Evolutionary conservation across 2,888 invertebrate species (phyloP), one percentile per base, ranked within the genome.

Genomic region (Cephus rjabovi): DNA sequence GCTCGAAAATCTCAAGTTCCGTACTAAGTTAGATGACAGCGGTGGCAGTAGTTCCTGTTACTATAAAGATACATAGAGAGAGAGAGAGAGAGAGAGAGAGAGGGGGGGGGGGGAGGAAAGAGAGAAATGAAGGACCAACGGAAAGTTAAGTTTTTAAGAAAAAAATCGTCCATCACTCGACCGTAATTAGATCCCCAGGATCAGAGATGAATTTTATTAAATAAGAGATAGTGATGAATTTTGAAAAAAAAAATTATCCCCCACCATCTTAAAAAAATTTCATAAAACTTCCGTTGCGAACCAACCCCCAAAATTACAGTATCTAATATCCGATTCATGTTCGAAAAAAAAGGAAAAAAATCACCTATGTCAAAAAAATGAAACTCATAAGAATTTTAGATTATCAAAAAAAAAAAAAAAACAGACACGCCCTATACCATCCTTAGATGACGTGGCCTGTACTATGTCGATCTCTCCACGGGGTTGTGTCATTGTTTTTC

Each of bases 41-140:
- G 40, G 23, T 23, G 23, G 23, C 40, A 23, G 6, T 9, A 56
- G 23, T 56, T 56, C 6, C 40, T 23, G 23, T 23, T 56, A 23
- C 40, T 1, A 23, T 56, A 23, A 23, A 56, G 40, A 56, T 56
- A 78, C 75, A 81, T 75, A 75, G 75, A 68, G 76, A 79, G 33
- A 40, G 74, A n/a, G 30, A 30, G 30, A 30, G 30, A 30, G 30
- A 30, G 30, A 30, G 30, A 30, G 30, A 30, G 30, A 30, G 11
- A 33, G 34, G n/a, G n/a, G 11, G 40, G 34, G n/a, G n/a, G 56
- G 73, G 35, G 30, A 33, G n/a, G 73, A 40, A 34, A 34, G 11
- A 34, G 15, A 35, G 3, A 35, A 35, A 35, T 3, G 34, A 33
- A 35, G 69, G 35, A 35, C 35, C 70, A 35, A 71, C 73, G 71